Evolutionary conservation across 2,113 vertebrate genomes (phyloP).

Genomic region (Osmerus mordax): DNA sequence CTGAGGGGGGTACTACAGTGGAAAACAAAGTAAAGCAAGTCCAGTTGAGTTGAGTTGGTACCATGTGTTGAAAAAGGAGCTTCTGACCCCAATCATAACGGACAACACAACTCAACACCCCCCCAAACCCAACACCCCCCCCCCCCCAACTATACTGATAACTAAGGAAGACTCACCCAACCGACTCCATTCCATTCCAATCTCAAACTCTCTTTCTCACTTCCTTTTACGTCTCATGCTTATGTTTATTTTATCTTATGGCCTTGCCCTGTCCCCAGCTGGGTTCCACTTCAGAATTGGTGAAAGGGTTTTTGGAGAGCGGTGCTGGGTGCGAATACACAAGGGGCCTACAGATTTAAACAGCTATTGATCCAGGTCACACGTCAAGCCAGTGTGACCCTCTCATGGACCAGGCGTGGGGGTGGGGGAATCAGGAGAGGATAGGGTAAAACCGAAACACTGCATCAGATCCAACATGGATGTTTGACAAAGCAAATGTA

Average conservation of each 20-base stretch:
- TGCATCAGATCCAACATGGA: conserved; percentile 33
- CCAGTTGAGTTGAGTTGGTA: too few species aligned
- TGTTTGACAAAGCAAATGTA: not conserved
- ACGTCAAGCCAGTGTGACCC: conserved; percentile 67
- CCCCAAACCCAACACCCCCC: too few species aligned
- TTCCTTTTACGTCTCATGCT: not conserved
- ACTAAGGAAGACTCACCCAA: too few species aligned
- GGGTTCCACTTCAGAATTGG: not conserved
- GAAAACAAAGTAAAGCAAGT: too few species aligned
- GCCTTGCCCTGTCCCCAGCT: too few species aligned
- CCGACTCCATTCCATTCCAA: too few species aligned
- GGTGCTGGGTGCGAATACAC: conserved; percentile 58
- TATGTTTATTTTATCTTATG: not conserved
- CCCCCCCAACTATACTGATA: too few species aligned
- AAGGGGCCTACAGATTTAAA: conserved; percentile 68
- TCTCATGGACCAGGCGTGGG: conserved; percentile 45
- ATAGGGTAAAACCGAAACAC: conserved; percentile 44
- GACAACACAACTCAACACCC: too few species aligned
- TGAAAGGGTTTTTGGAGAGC: conserved; percentile 16
- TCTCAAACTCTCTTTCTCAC: too few species aligned
- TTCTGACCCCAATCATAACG: too few species aligned
- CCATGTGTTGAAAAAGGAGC: too few species aligned
- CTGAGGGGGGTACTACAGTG: too few species aligned
- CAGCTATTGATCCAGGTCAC: conserved; percentile 78
- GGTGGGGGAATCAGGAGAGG: conserved; percentile 41